Base-by-base conservation (phyloP, 2,797 vertebrate species). In the Alfaro cultratus region DNA sequence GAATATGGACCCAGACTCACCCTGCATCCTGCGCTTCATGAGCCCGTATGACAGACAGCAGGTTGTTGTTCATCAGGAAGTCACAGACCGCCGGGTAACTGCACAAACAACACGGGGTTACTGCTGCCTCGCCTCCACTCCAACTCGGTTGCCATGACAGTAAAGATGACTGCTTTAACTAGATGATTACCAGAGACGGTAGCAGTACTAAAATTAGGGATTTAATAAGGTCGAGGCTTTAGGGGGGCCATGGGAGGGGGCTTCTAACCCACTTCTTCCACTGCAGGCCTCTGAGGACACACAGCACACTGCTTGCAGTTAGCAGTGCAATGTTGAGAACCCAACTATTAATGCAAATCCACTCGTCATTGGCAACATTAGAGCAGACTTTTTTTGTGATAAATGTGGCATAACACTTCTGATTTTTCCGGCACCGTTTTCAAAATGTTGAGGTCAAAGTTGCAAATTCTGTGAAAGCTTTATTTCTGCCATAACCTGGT, bases 11-110 rank as follows among this genome's bases (percentile, higher is more conserved):
- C n/a, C 23, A 51, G 55, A 95, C 97, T 97, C 95, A 99, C 98
- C 98, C 98, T 87, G 98, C 98, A 87, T 99, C 98, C 96, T 99
- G 98, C 92, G 98, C 98, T 97, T 99, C 98, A 47, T 99, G 98
- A 85, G 98, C 98, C 97, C 98, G 96, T 96, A 99, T 99, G 95
- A 99, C 96, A 83, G 98, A 99, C 97, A 99, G 92, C 96, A 99
- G 97, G 95, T 99, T 99, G 95, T 99, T 99, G 95, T 98, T 98
- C 97, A 99, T 98, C 97, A 99, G 96, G 96, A 99, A 99, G 95
- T 99, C 98, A 94, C 98, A 99, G 83, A 99, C 98, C 92, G 98
- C 98, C 78, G 97, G 97, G 95, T 99, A 99, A 95, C 98, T 99
- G 89, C n/a, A 46, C 9, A 87, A 90, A 86, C 21, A 79, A 13